Evolutionary conservation across 2,888 invertebrate genomes (phyloP), one percentile per base, ranked within the genome.

Genomic region (Folsomia manolachei): DNA sequence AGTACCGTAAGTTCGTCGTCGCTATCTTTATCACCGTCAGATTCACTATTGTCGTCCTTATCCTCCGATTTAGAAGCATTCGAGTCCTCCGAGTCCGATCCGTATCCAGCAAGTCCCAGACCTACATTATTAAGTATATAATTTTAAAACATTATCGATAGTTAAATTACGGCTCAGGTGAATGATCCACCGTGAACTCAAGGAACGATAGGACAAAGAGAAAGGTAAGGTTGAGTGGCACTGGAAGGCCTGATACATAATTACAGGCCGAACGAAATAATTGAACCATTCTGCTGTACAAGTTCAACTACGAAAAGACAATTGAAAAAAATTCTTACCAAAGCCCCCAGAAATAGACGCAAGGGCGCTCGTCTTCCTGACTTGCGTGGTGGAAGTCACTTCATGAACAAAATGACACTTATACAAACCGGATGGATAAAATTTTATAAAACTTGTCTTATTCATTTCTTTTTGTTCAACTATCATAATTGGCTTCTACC

Each of bases 1-100:
- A n/a, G 4, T 39, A 39, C 93, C 88, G 89, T 90, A 25, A 93
- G 84, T 82, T 93, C 92, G 70, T 89, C 88, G 81, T 92, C 92
- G 39, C 90, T 88, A 80, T 89, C 88, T 14, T 39, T 14, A 4
- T 39, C 78, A 70, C 77, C 79, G 71, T 78, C 79, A 71, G 75
- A 76, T 69, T 82, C 82, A 63, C 82, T 82, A 51, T 84, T 84
- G 1, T 89, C 85, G 25, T 79, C 85, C 67, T 85, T 85, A 63
- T 84, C 85, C 74, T 85, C 85, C 60, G 84, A 51, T 27, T 56
- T 70, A 1, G 67, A 67, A 2, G 62, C 11, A 83, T 84, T 83
- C 81, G 81, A 79, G 26, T 77, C 83, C 62, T 86, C 86, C 4
- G 89, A 90, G 78, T 87, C 89, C 69, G 88, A 89, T 82, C 89